Conservation (phyloP, 1,140 invertebrate species). For the Antheraea pernyi region DNA sequence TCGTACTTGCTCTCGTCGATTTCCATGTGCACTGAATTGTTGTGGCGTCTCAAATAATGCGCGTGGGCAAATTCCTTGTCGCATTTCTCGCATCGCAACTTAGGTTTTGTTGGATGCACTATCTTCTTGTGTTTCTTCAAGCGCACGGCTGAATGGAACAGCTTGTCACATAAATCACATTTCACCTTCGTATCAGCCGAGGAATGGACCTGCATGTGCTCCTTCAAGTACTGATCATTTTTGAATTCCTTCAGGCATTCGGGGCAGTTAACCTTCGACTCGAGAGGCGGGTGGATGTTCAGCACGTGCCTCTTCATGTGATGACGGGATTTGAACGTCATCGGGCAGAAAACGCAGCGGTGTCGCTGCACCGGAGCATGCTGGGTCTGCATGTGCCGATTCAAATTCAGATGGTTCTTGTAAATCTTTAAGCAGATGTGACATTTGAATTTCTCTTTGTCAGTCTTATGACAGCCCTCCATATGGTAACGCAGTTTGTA, state of each 20-base stretch:
- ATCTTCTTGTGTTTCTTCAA: constrained; percentile 73
- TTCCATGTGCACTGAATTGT: constrained; percentile 65
- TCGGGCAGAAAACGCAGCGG: constrained; percentile 64
- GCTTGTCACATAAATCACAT: constrained; percentile 68
- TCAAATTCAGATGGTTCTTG: constrained; percentile 61
- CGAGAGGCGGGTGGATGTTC: constrained; percentile 69
- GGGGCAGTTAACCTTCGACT: constrained; percentile 66
- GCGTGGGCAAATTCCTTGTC: constrained; percentile 68
- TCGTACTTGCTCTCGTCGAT: constrained; percentile 58
- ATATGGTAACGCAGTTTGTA: constrained; percentile 68
- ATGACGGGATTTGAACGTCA: constrained; percentile 66
- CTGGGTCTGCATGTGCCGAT: constrained; percentile 61
- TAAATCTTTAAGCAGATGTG: constrained; percentile 63
- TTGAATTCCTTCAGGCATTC: constrained; percentile 71
- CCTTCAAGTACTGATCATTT: constrained; percentile 68
- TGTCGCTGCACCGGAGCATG: constrained; percentile 58
- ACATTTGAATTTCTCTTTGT: constrained; percentile 63
- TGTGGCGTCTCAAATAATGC: constrained; percentile 60
- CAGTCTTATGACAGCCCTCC: constrained; percentile 43
- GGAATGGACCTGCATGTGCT: constrained; percentile 71
- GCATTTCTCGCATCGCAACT: constrained; percentile 65
- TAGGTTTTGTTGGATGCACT: constrained; percentile 64
- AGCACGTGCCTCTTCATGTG: constrained; percentile 69
- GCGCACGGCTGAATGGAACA: constrained; percentile 62
- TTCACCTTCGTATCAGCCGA: constrained; percentile 60